phyloP scores from a whole-genome alignment of 2,113 vertebrate species.

The Misgurnus anguillicaudatus region DNA sequence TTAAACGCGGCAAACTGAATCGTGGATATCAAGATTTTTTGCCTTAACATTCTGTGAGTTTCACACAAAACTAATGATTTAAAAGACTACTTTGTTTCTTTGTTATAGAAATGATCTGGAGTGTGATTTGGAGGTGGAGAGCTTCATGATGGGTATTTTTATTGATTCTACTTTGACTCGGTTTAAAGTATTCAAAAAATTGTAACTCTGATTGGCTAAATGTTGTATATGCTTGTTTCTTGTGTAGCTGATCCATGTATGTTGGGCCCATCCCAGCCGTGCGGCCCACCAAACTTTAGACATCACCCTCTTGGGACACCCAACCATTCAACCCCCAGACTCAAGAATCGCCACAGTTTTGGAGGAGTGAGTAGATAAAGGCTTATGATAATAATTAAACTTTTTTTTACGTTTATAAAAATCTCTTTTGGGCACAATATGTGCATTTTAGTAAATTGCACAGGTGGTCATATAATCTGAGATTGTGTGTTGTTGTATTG shows the following conservation, averaged over 20 bases:
- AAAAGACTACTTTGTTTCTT: no score
- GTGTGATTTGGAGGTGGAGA: constrained; percentile 48
- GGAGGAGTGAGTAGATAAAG: constrained; percentile 58
- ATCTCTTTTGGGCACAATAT: no score
- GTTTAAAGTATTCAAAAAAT: not conserved
- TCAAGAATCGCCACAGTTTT: constrained; percentile 2
- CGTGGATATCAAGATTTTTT: no score
- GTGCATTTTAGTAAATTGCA: no score
- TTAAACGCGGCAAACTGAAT: no score
- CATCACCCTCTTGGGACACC: constrained; percentile 11
- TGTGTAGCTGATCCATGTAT: constrained; percentile 59
- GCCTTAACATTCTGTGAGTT: no score
- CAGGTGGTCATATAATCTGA: no score
- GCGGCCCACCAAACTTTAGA: constrained; percentile 3
- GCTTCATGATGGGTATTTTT: constrained; percentile 62
- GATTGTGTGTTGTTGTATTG: not conserved
- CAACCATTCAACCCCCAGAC: constrained; percentile 62
- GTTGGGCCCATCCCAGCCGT: constrained; percentile 44
- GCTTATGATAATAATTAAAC: no score
- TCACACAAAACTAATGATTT: no score
- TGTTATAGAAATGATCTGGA: constrained; percentile 55
- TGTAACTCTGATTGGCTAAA: not conserved
- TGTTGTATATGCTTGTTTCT: constrained; percentile 1
- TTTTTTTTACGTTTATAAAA: no score
- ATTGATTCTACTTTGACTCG: not conserved